Evolutionary conservation across 2,797 vertebrate genomes (phyloP), one percentile per base, ranked within the genome.

Genomic region (Orestias chungarensis): DNA sequence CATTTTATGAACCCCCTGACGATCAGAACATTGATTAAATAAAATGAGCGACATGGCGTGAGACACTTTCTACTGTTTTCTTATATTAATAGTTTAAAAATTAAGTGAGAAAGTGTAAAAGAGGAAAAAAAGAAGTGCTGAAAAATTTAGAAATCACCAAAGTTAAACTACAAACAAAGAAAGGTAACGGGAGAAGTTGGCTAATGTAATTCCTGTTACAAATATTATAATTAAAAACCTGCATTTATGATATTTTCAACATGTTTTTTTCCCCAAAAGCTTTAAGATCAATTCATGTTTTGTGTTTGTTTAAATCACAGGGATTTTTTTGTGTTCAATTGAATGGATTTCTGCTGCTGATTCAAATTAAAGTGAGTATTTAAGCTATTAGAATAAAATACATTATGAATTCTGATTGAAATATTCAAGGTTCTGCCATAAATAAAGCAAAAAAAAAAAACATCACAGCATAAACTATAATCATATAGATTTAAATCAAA

Each of bases 1-100:
- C 59, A 64, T 42, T 64, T n/a, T 64, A 3, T 42, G 12, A 64
- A 40, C 59, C 59, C 59, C 38, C 38, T 25, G 38, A 64, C 25
- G 59, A 64, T 25, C 38, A 42, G 12, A 64, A 42, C 20, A 64
- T 64, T 64, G 38, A 64, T 64, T 64, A 64, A 40, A 64, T 40
- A 25, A 42, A 64, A 64, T 64, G 23, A 64, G n/a, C 38, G 15
- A 15, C 59, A 64, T 62, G n/a, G 38, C 17, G 59, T 25, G 38
- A n/a, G 25, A 42, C 35, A 62, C n/a, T 62, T 62, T 40, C 38
- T 40, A 17, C 35, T 42, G 38, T 64, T 40, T 20, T 14, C 35
- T 64, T 64, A 25, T 4, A 64, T 25, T 64, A 42, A 42, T 14
- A 64, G 42, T 15, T 25, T 25, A 42, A 64, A 55, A 42, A 27